Conservation (phyloP, 2,888 invertebrate species). For the Tenthredo distinguenda region DNA sequence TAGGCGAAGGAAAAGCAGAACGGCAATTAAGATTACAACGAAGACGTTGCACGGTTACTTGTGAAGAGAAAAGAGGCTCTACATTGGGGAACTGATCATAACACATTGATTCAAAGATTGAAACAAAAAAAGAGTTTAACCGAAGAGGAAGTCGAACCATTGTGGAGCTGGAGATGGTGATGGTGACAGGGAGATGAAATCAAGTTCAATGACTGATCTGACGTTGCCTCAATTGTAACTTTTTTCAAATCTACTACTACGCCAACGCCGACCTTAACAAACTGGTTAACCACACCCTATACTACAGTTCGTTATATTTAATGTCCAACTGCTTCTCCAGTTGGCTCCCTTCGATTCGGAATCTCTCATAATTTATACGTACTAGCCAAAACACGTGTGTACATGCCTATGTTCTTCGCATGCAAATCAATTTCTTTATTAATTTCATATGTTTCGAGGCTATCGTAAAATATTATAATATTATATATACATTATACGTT, state of each 20-base stretch:
- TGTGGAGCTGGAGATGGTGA: neutral
- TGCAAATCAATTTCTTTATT: conserved; percentile 24
- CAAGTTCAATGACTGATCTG: neutral
- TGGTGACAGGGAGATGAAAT: neutral
- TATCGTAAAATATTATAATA: neutral
- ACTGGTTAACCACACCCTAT: conserved; percentile 27
- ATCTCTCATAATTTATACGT: conserved; percentile 14
- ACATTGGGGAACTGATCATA: neutral
- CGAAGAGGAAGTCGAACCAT: neutral
- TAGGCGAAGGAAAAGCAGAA: neutral
- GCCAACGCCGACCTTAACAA: conserved; percentile 1
- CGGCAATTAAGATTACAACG: neutral
- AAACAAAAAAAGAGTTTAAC: neutral
- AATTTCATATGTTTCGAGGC: conserved; percentile 24
- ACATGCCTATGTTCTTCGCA: neutral
- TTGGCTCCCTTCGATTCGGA: neutral
- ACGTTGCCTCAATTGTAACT: neutral
- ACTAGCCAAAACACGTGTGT: neutral
- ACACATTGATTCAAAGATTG: neutral
- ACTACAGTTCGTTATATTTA: neutral
- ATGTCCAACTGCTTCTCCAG: neutral
- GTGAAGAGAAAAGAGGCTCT: neutral
- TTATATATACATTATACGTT: neutral
- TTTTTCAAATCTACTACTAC: neutral
- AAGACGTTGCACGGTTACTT: neutral